A percentile compares a stretch with the other conserved stretches of the same genome.
These are phyloP conservation scores for Pimpla rufipes DNA, from an alignment of 2,888 invertebrate genomes.

Conservation along the genomic window DNA sequence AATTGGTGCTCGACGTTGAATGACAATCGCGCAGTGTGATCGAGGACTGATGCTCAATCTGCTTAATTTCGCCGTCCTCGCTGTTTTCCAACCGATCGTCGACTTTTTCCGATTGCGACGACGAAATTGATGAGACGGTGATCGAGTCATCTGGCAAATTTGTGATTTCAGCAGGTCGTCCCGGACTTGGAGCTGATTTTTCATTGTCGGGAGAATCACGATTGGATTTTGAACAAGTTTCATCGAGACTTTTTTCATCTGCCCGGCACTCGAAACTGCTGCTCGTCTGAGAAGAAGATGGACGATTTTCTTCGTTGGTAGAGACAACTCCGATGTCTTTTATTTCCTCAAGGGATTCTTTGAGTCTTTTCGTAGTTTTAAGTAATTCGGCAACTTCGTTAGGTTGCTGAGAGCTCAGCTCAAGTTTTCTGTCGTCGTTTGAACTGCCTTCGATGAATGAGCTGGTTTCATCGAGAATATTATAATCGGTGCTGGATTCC, in stretches of 20 bases:
- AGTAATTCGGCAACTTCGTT: conserved; percentile 1
- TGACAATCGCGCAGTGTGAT: conserved; percentile 27
- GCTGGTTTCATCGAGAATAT: conserved; percentile 71
- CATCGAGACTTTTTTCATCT: not conserved
- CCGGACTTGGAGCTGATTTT: not conserved
- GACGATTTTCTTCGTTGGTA: not conserved
- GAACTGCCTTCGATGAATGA: conserved; percentile 69
- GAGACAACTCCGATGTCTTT: not conserved
- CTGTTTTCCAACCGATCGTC: not conserved
- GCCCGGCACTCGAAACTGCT: not conserved
- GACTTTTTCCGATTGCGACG: not conserved
- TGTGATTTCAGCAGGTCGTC: not conserved
- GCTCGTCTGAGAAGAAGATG: not conserved
- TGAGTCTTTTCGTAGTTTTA: conserved; percentile 1
- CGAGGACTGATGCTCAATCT: not conserved
- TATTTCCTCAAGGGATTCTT: not conserved
- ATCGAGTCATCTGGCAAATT: not conserved
- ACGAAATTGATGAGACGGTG: not conserved
- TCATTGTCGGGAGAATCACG: not conserved
- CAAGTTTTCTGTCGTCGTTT: conserved; percentile 12
- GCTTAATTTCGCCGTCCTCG: not conserved
- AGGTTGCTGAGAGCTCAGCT: not conserved
- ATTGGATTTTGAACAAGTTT: not conserved
- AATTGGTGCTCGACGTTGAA: conserved; percentile 81
- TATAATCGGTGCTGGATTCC: conserved; percentile 40